These are phyloP conservation scores for Meandrusa payeni DNA, from an alignment of 2,888 invertebrate species.

Conservation along the genomic window DNA sequence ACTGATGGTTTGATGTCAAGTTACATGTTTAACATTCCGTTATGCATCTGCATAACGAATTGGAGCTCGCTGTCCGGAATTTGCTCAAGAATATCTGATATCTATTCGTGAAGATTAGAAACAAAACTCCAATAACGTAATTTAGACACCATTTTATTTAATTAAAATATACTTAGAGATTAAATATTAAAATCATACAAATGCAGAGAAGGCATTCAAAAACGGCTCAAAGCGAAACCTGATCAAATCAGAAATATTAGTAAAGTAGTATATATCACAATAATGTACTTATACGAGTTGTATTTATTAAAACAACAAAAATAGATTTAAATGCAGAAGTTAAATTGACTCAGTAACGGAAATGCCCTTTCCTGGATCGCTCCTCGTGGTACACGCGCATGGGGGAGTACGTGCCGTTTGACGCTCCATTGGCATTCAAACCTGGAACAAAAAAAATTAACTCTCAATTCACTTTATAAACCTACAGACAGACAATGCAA, in stretches of 20 bases:
- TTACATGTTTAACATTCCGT: too few species aligned
- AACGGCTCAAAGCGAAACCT: slow-evolving; percentile 39
- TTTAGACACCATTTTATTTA: slow-evolving; percentile 31
- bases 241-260: slow-evolving; percentile 41
- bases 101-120: too few species aligned
- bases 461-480: too few species aligned
- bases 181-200: slow-evolving; percentile 26
- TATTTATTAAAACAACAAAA: slow-evolving; percentile 23
- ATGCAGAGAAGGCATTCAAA: slow-evolving; percentile 37
- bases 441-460: slow-evolving; percentile 62
- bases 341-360: slow-evolving; percentile 83
- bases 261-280: slow-evolving; percentile 67
- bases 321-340: slow-evolving; percentile 17
- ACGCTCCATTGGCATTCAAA: slow-evolving; percentile 80
- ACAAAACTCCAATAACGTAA: too few species aligned
- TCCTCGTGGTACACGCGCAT: slow-evolving; percentile 91
- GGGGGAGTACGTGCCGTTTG: slow-evolving; percentile 88
- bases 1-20: too few species aligned
- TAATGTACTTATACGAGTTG: slow-evolving; percentile 43
- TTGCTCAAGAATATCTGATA: too few species aligned
- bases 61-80: too few species aligned
- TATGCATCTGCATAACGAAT: too few species aligned
- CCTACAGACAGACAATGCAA: too few species aligned
- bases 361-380: slow-evolving; percentile 89
- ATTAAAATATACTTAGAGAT: slow-evolving; percentile 33